Percentiles rank a stretch among this genome's conserved stretches.
These are phyloP conservation scores for Anarhynchus alexandrinus DNA, from an alignment of 2,113 vertebrate species.

Conservation along the genomic window DNA sequence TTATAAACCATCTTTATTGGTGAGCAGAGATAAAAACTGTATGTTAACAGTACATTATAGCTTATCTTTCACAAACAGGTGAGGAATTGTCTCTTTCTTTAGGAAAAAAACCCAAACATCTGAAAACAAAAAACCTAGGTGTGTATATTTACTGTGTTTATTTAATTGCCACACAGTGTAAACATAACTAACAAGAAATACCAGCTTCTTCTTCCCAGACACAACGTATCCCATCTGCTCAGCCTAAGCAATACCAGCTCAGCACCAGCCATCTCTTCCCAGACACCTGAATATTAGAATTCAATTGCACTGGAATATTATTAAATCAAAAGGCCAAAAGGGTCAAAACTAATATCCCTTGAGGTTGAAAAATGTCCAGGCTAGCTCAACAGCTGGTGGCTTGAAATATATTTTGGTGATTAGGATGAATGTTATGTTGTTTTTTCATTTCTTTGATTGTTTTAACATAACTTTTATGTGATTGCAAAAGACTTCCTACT, in stretches of 20 bases:
- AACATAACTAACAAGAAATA: neutral
- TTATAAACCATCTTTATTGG: conserved; percentile 44
- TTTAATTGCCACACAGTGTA: neutral
- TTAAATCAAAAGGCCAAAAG: conserved; percentile 43
- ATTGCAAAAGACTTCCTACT: neutral
- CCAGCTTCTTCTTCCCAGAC: neutral
- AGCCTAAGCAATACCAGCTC: neutral
- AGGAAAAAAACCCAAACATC: neutral
- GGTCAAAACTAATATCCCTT: conserved; percentile 17
- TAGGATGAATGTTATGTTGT: neutral
- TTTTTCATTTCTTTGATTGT: neutral
- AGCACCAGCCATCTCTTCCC: neutral
- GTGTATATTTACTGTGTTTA: neutral
- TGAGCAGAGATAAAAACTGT: conserved; percentile 56
- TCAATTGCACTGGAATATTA: conserved; percentile 34
- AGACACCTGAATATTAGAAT: conserved; percentile 55
- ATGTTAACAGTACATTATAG: conserved; percentile 2
- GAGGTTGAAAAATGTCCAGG: neutral
- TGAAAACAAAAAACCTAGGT: neutral
- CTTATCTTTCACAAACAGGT: conserved; percentile 55
- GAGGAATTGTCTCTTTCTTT: conserved; percentile 22
- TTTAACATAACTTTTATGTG: neutral
- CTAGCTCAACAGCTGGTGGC: neutral
- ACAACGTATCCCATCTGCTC: conserved; percentile 34
- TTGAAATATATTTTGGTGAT: neutral